A percentile compares a stretch with the other conserved stretches of the same genome.
phyloP scores from a whole-genome alignment of 2,113 vertebrate species.

The Leptobrachium leishanense region DNA sequence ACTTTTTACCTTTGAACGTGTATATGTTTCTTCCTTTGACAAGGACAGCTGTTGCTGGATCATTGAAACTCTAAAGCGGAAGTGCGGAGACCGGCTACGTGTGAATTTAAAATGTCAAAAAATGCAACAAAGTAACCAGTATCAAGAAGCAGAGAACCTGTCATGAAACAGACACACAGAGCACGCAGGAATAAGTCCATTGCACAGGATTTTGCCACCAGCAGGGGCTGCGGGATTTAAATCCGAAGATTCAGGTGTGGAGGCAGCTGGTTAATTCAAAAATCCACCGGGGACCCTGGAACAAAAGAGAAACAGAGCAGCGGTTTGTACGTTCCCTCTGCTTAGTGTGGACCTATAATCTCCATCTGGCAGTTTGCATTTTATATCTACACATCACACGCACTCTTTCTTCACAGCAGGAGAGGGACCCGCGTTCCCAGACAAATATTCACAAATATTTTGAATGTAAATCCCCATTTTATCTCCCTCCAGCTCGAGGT shows the following conservation, averaged over 20 bases:
- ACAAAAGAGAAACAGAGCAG: constrained; percentile 19
- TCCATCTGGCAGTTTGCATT: too few species aligned
- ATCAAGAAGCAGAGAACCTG: constrained; percentile 12
- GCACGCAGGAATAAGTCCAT: neutral
- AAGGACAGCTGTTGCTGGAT: neutral
- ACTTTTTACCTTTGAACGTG: neutral
- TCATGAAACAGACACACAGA: neutral
- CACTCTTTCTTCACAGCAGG: neutral
- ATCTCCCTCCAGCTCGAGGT: too few species aligned
- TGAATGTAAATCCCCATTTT: too few species aligned
- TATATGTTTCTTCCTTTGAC: neutral
- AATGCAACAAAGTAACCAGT: neutral
- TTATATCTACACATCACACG: neutral
- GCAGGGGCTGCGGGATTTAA: neutral
- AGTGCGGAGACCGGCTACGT: constrained; percentile 27
- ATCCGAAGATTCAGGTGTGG: neutral
- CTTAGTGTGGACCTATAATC: neutral
- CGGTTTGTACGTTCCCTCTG: neutral
- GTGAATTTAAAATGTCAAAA: constrained; percentile 21
- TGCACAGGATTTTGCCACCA: neutral
- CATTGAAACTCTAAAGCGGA: neutral
- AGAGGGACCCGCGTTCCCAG: neutral
- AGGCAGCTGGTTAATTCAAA: neutral
- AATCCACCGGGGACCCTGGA: constrained; percentile 5
- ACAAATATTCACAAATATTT: too few species aligned